Conservation (phyloP, 1,140 invertebrate species). For the Maniola jurtina region DNA sequence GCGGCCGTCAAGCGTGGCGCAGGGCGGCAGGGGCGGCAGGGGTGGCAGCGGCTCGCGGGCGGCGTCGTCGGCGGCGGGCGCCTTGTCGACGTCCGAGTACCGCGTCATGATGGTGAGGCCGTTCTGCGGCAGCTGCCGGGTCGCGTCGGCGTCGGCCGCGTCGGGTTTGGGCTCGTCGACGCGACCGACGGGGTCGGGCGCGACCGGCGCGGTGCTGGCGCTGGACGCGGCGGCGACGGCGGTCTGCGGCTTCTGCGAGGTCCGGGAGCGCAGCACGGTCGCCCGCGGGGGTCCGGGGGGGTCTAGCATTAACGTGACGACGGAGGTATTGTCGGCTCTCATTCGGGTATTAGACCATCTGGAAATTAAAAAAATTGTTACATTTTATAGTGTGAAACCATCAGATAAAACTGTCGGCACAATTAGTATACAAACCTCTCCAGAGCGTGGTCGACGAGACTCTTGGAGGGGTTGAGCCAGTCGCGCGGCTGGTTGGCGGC, state of each 20-base stretch:
- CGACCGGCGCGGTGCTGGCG: slow-evolving; percentile 81
- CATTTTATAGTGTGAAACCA: no score
- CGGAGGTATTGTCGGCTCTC: slow-evolving; percentile 96
- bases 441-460: slow-evolving; percentile 92
- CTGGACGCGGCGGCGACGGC: slow-evolving; percentile 29
- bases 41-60: slow-evolving; percentile 42
- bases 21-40: slow-evolving; percentile 52
- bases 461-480: slow-evolving; percentile 95
- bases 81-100: slow-evolving; percentile 59
- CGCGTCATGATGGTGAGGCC: slow-evolving; percentile 71
- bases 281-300: slow-evolving; percentile 90
- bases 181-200: slow-evolving; percentile 81
- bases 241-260: slow-evolving; percentile 37
- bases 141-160: slow-evolving; percentile 22
- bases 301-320: slow-evolving; percentile 95
- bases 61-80: slow-evolving; percentile 31
- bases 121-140: slow-evolving; percentile 54
- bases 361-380: slow-evolving; percentile 27
- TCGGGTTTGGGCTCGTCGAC: slow-evolving; percentile 58
- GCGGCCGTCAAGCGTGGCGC: slow-evolving; percentile 56
- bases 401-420: background rate
- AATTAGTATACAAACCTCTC: slow-evolving; percentile 76
- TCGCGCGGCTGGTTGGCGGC: slow-evolving; percentile 77
- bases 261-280: slow-evolving; percentile 80
- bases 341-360: slow-evolving; percentile 88